Conservation (phyloP, 2,113 vertebrate genomes). For the Esox niger region DNA sequence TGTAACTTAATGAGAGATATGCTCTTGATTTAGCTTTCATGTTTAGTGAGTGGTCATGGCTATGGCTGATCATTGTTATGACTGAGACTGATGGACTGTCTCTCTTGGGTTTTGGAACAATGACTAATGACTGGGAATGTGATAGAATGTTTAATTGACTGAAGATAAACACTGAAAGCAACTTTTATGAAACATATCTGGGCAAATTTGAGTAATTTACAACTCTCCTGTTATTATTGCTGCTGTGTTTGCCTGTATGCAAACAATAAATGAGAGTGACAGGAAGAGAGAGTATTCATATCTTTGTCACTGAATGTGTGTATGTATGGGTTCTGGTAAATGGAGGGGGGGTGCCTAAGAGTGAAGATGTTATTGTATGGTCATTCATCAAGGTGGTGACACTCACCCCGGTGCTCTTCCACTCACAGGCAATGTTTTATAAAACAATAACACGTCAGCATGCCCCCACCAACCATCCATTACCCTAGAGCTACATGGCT, state of each 20-base stretch:
- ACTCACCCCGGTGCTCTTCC: conserved; percentile 67
- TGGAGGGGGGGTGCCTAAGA: conserved; percentile 73
- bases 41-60: conserved; percentile 53
- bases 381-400: conserved; percentile 76
- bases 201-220: conserved; percentile 13
- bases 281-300: neutral
- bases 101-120: neutral
- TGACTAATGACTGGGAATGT: neutral
- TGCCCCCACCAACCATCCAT: conserved; percentile 68
- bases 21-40: conserved; percentile 56
- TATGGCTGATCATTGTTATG: conserved; percentile 43
- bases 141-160: neutral
- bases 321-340: conserved; percentile 33
- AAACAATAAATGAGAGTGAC: too few relatives aligned
- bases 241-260: too few relatives aligned
- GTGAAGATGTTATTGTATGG: conserved; percentile 76
- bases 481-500: conserved; percentile 52
- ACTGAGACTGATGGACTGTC: conserved; percentile 35
- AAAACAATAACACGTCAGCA: conserved; percentile 79
- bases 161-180: neutral
- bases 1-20: conserved; percentile 27
- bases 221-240: conserved; percentile 45
- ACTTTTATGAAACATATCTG: conserved; percentile 15
- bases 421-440: conserved; percentile 77
- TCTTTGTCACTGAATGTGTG: conserved; percentile 13